Evolutionary conservation across 1,140 invertebrate genomes (phyloP).

Genomic region (Colletes latitarsis): DNA sequence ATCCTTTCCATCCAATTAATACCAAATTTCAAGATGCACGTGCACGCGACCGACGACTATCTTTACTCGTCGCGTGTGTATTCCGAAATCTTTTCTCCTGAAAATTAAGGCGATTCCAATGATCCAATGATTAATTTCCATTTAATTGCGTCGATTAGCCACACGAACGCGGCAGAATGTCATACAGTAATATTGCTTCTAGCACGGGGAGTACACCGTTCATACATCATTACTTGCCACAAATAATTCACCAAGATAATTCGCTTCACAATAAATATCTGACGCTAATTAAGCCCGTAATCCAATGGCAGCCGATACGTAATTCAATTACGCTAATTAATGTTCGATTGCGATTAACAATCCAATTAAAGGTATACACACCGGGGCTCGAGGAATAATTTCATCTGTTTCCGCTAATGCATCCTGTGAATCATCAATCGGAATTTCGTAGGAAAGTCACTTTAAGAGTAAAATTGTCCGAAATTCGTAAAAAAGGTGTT

Average conservation of each 20-base stretch:
- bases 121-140: neutral
- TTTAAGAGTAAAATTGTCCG: neutral
- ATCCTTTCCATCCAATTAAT: neutral
- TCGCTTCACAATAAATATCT: conserved; percentile 40
- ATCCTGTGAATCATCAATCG: neutral
- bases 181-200: conserved; percentile 7
- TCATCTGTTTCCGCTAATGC: conserved; percentile 24
- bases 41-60: too few relatives aligned
- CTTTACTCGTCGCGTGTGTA: neutral
- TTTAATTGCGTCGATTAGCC: conserved; percentile 16
- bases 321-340: conserved; percentile 51
- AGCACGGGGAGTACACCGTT: neutral
- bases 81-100: neutral
- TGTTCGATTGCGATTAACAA: conserved; percentile 50
- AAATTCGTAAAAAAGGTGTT: too few relatives aligned
- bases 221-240: conserved; percentile 43
- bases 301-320: conserved; percentile 26
- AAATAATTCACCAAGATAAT: conserved; percentile 51
- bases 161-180: neutral
- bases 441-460: neutral
- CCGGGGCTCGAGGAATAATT: conserved; percentile 24
- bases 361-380: conserved; percentile 39
- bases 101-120: neutral
- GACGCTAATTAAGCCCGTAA: conserved; percentile 45
- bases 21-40: conserved; percentile 6